These are phyloP conservation scores for Camelus bactrianus DNA, from an alignment of 2,113 vertebrate species.

Conservation along the genomic window DNA sequence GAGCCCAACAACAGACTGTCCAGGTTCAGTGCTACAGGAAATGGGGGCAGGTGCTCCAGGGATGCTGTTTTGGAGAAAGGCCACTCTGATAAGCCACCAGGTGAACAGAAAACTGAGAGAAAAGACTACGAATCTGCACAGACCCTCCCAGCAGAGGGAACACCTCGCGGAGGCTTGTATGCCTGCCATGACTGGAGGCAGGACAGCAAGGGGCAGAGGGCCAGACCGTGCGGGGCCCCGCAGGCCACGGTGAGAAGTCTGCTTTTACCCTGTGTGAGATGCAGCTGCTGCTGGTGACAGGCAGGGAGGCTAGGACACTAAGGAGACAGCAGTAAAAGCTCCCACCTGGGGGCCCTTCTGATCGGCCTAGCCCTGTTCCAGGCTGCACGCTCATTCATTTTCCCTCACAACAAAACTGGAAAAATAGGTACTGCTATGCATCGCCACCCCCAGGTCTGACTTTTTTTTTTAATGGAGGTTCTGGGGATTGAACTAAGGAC, in stretches of 20 bases:
- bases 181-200: neutral
- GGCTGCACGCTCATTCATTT: neutral
- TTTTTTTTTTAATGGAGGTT: too few species aligned
- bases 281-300: neutral
- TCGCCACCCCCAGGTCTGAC: neutral
- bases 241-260: too few species aligned
- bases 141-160: neutral
- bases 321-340: neutral
- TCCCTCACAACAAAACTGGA: neutral
- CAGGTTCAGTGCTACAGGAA: rapidly evolving
- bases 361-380: neutral
- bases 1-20: rapidly evolving
- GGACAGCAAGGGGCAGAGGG: neutral
- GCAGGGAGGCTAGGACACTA: neutral
- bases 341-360: neutral
- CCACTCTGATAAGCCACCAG: neutral
- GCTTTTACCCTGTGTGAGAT: too few species aligned
- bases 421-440: too few species aligned
- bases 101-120: neutral
- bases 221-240: neutral
- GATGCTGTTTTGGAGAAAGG: neutral
- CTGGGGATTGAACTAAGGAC: too few species aligned
- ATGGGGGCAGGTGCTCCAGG: rapidly evolving
- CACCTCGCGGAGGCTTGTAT: rapidly evolving
- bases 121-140: neutral